A percentile compares a stretch with the other conserved stretches of the same genome.
These are phyloP conservation scores for Leptocoma aspasia DNA, from an alignment of 2,113 vertebrate species.

Conservation along the genomic window DNA sequence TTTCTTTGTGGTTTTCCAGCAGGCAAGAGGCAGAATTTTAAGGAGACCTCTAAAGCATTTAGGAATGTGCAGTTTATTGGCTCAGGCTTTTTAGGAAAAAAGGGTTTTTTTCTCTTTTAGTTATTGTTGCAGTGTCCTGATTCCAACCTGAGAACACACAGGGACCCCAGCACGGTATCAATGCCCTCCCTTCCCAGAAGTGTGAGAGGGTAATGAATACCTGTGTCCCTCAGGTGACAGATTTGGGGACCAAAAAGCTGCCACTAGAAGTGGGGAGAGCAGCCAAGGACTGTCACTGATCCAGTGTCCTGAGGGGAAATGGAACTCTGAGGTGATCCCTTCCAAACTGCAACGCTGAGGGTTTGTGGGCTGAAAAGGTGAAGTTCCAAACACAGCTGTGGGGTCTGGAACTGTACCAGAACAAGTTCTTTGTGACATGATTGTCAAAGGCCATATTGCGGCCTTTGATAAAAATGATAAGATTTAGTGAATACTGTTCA, in stretches of 20 bases:
- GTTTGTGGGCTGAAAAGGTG: neutral
- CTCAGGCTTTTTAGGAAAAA: neutral
- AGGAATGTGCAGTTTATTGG: neutral
- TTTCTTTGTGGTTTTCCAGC: neutral
- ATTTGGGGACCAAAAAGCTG: neutral
- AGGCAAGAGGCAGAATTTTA: neutral
- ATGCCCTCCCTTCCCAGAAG: neutral
- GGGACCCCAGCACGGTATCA: neutral
- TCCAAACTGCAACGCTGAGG: accelerated
- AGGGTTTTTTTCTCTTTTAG: neutral
- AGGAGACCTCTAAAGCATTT: neutral
- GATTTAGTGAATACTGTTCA: neutral
- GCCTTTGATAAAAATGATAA: neutral
- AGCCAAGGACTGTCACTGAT: neutral
- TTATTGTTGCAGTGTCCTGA: neutral
- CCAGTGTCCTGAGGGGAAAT: neutral
- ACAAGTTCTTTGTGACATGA: neutral
- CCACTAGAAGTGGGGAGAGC: neutral
- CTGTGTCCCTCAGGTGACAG: neutral
- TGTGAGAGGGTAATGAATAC: neutral
- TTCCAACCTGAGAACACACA: neutral
- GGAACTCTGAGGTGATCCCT: neutral
- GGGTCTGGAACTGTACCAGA: neutral
- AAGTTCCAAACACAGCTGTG: neutral
- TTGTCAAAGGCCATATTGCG: neutral